Base-by-base conservation (phyloP, 2,888 invertebrate genomes). In the Xanthorhoe spadicearia region DNA sequence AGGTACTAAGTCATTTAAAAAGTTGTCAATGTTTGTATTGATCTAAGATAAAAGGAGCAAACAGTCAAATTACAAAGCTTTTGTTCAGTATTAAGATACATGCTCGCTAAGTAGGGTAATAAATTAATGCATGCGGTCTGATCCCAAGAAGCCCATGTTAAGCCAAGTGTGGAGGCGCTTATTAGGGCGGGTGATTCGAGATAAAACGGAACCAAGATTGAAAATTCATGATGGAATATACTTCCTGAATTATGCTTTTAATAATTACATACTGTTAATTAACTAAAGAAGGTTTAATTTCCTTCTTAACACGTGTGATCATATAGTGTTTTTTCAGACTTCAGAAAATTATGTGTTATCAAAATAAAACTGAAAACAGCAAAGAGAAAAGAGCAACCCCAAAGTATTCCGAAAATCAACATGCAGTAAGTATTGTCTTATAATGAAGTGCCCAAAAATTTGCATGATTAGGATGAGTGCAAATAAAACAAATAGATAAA, bases 401-500 rank as follows among this genome's bases (percentile, higher is more conserved):
- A 28, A 28, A 4, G 2, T 28, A 4, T 28, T 28, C 8, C 32
- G 7, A 32, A 32, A 32, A 7, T 28, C 28, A 28, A 4, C 2
- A 28, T 28, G 32, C 8, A 7, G 32, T 32, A 7, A 7, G 32
- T 32, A 7, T 32, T 43, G 13, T 13, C 43, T 43, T 1, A 13
- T 13, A 43, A 43, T 43, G 1, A 2, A 15, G 6, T 8, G 35
- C 15, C 35, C 15, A 35, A 32, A 18, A 53, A 18, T 53, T 32
- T 13, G 13, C 51, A 46, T 53, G 59, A 19, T 6, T 43, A 19
- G 35, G 35, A 23, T 55, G n/a, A 10, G 53, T 70, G 74, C 67
- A 63, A 67, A 71, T 73, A 76, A 71, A 75, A 71, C 64, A 56
- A 77, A 74, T 43, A 66, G 75, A 74, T 72, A 79, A 86, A 87